phyloP scores from a whole-genome alignment of 2,888 invertebrate genomes.

The Operophtera brumata region DNA sequence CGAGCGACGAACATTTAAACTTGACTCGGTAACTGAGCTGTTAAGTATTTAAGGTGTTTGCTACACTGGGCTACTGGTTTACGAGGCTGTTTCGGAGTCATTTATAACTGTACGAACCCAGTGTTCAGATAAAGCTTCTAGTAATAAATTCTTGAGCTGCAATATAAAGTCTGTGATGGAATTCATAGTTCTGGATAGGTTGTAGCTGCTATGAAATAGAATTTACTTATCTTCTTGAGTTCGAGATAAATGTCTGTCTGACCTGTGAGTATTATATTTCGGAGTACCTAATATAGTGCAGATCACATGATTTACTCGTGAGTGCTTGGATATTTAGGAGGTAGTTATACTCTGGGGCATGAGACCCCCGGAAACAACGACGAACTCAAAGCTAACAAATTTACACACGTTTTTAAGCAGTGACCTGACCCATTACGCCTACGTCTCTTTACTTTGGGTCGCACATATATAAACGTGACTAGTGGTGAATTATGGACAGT shows the following conservation, averaged over 20 bases:
- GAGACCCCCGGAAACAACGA: background rate
- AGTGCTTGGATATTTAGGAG: too few species aligned
- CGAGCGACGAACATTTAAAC: slow-evolving; percentile 63
- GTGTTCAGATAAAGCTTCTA: slow-evolving; percentile 30
- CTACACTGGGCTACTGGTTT: slow-evolving; percentile 53
- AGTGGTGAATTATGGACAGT: too few species aligned
- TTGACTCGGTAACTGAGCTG: slow-evolving; percentile 58
- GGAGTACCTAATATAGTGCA: too few species aligned
- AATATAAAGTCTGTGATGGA: slow-evolving; percentile 10
- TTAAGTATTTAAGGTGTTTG: slow-evolving; percentile 65
- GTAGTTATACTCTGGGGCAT: too few species aligned
- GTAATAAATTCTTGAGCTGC: slow-evolving; percentile 25
- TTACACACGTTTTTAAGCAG: too few species aligned
- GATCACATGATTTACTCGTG: too few species aligned
- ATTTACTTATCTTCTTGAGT: slow-evolving; percentile 4
- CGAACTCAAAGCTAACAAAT: too few species aligned
- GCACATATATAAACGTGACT: too few species aligned
- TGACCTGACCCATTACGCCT: too few species aligned
- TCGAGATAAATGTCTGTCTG: background rate
- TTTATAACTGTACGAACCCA: slow-evolving; percentile 27
- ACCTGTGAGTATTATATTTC: too few species aligned
- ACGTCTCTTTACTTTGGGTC: too few species aligned
- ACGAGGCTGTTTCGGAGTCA: slow-evolving; percentile 38
- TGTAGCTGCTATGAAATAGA: slow-evolving; percentile 3
- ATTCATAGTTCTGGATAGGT: slow-evolving; percentile 2